Evolutionary conservation across 2,113 vertebrate species (phyloP).

Genomic region (Centropus unirufus): DNA sequence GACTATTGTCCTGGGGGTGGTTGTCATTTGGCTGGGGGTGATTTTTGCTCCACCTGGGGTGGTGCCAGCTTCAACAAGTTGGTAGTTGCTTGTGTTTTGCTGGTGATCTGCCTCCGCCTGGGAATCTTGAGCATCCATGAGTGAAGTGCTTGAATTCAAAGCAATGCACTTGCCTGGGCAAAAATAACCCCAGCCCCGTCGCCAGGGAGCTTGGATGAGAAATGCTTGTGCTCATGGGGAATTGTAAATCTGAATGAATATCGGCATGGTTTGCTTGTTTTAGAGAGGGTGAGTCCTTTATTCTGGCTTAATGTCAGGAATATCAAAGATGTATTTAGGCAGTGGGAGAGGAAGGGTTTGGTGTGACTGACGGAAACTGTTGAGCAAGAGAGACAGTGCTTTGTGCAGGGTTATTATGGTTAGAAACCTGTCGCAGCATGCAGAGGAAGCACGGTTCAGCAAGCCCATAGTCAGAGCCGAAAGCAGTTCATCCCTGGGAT

Average conservation of each 20-base stretch:
- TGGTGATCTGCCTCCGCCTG: not conserved
- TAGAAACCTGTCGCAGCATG: conserved; percentile 29
- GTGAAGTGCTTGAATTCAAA: not conserved
- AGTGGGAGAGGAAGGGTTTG: conserved; percentile 9
- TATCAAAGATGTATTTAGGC: conserved; percentile 5
- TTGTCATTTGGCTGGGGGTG: not conserved
- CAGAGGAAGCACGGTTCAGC: conserved; percentile 40
- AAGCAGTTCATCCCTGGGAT: conserved; percentile 16
- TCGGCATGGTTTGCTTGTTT: not conserved
- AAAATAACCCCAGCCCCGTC: not conserved
- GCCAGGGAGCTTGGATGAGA: rapidly evolving
- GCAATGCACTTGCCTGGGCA: not conserved
- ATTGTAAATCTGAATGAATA: not conserved
- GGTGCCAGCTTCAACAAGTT: not conserved
- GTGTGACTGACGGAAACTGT: conserved; percentile 27
- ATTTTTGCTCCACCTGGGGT: not conserved
- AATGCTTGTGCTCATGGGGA: not conserved
- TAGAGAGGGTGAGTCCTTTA: not conserved
- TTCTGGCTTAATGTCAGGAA: not conserved
- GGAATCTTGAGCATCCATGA: rapidly evolving
- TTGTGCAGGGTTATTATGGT: not conserved
- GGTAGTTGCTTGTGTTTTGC: not conserved
- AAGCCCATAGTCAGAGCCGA: not conserved
- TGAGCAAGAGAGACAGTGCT: conserved; percentile 21
- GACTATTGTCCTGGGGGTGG: not conserved